These are phyloP conservation scores for Syngnathus floridae DNA, from an alignment of 2,113 vertebrate species.

Conservation along the genomic window DNA sequence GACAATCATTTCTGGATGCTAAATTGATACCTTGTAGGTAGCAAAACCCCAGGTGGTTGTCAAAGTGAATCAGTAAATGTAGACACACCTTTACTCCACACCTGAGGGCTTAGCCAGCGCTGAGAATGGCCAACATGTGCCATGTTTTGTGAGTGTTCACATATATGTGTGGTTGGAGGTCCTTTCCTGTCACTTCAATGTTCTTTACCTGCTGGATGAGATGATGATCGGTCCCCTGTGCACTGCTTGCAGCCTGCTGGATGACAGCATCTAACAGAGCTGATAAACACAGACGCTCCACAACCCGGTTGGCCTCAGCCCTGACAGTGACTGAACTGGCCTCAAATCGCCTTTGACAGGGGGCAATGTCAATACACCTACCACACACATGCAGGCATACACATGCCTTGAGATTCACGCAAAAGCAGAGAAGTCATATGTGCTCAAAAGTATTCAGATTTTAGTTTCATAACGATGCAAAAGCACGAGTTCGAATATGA, in stretches of 20 bases:
- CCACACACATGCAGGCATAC: conserved; percentile 11
- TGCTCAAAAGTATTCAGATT: conserved; percentile 19
- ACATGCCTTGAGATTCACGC: conserved; percentile 7
- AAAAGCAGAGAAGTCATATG: conserved; percentile 1
- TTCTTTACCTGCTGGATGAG: conserved; percentile 61
- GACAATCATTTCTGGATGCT: background rate
- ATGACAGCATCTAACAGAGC: conserved; percentile 68
- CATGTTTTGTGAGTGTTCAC: conserved; percentile 11
- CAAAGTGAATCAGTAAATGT: background rate
- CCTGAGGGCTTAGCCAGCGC: conserved; percentile 7
- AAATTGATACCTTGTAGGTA: background rate
- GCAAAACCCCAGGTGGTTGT: background rate
- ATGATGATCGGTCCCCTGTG: conserved; percentile 52
- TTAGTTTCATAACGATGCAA: conserved; percentile 3
- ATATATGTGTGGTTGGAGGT: conserved; percentile 39
- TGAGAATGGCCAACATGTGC: conserved; percentile 31
- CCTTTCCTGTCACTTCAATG: conserved; percentile 61
- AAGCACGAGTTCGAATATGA: conserved; percentile 8
- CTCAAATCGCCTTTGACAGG: conserved; percentile 71
- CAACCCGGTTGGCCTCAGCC: conserved; percentile 54
- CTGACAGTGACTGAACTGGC: conserved; percentile 74
- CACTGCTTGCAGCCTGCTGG: conserved; percentile 49
- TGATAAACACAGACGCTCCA: conserved; percentile 67
- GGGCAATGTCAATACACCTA: conserved; percentile 59
- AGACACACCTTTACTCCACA: background rate